Percentiles rank a stretch among this genome's conserved stretches.
phyloP scores from a whole-genome alignment of 2,888 invertebrate genomes.

The Parapristionchus giblindavisi region DNA sequence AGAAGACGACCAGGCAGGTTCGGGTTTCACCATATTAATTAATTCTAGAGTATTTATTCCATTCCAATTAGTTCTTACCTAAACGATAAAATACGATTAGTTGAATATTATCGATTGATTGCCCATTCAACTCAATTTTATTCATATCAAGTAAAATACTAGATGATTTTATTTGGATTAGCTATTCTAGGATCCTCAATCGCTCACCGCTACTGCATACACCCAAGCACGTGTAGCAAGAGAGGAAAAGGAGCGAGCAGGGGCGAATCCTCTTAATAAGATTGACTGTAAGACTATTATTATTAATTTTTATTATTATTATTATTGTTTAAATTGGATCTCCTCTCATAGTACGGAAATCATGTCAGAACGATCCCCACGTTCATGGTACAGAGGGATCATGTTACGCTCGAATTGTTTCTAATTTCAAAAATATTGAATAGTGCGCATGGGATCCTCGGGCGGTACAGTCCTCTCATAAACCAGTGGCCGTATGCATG shows the following conservation, averaged over 20 bases:
- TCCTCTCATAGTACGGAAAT: too few species aligned
- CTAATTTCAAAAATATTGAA: too few species aligned
- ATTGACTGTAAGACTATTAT: slow-evolving; percentile 44
- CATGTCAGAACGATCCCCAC: too few species aligned
- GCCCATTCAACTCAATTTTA: background rate
- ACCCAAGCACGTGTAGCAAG: slow-evolving; percentile 20
- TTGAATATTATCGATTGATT: background rate
- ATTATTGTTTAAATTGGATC: too few species aligned
- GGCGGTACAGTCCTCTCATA: too few species aligned
- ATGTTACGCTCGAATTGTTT: too few species aligned
- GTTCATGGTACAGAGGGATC: too few species aligned
- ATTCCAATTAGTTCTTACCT: background rate
- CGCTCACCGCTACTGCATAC: slow-evolving; percentile 36
- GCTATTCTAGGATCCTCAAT: slow-evolving; percentile 25
- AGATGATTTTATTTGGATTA: background rate
- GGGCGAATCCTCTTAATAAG: slow-evolving; percentile 47
- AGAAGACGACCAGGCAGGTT: slow-evolving; percentile 31
- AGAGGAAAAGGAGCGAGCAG: slow-evolving; percentile 40
- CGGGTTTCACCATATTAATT: too few species aligned
- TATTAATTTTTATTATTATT: background rate
- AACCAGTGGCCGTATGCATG: too few species aligned
- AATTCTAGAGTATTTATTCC: too few species aligned
- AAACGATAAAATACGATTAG: background rate
- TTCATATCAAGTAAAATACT: background rate
- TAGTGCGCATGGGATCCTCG: too few species aligned